phyloP scores from a whole-genome alignment of 2,113 vertebrate species.

The Spilogale gracilis region DNA sequence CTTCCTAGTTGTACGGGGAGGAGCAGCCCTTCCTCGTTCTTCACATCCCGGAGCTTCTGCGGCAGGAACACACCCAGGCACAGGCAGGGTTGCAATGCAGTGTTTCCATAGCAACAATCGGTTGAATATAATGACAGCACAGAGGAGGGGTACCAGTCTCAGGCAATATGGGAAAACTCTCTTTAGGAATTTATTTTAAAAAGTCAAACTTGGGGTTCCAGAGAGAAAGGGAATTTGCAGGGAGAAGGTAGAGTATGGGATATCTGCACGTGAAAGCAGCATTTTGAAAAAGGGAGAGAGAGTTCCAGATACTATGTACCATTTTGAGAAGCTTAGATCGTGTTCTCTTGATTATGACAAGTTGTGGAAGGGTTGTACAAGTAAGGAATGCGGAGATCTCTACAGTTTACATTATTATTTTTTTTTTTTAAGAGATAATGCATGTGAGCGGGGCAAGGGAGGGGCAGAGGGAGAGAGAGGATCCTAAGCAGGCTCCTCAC shows the following conservation, averaged over 20 bases:
- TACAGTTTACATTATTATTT: background rate
- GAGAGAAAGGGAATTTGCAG: background rate
- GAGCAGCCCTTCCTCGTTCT: background rate
- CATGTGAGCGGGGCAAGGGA: background rate
- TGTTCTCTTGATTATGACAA: background rate
- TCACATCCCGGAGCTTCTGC: background rate
- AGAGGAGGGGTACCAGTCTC: rapidly evolving
- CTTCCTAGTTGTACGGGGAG: background rate
- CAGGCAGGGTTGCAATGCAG: too few relatives aligned
- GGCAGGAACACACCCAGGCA: too few relatives aligned
- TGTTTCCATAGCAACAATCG: background rate
- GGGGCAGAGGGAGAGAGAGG: background rate
- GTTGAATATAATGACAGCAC: background rate
- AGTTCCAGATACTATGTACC: background rate
- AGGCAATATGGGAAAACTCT: background rate
- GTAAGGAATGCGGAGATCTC: background rate
- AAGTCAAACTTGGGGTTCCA: background rate
- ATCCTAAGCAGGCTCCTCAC: background rate
- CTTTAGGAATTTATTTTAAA: background rate
- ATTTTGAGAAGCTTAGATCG: background rate
- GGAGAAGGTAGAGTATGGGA: background rate
- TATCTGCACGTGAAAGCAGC: background rate
- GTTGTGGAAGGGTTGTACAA: background rate
- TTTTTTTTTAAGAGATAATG: too few relatives aligned
- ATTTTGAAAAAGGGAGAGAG: background rate